These are phyloP conservation scores for Glaucopsyche alexis DNA, from an alignment of 2,888 invertebrate species.

Conservation along the genomic window DNA sequence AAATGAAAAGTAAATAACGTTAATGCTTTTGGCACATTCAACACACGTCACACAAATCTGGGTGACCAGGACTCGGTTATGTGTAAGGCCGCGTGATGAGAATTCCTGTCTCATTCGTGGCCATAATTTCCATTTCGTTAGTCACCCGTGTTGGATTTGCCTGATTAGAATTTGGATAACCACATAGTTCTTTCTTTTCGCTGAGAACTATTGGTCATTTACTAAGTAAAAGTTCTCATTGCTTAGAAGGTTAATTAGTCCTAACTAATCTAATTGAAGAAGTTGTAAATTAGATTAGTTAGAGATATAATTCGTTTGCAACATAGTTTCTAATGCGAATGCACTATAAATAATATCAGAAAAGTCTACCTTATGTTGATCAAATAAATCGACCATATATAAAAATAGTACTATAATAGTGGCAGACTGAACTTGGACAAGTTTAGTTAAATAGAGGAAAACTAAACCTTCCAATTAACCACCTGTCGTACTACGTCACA, in stretches of 20 bases:
- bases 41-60: slow-evolving; percentile 13
- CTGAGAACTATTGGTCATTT: background rate
- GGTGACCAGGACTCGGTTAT: slow-evolving; percentile 27
- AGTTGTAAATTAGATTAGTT: too few species aligned
- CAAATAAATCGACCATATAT: too few species aligned
- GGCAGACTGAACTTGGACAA: background rate
- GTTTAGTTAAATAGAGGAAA: background rate
- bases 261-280: too few species aligned
- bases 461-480: background rate
- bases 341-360: too few species aligned
- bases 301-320: too few species aligned
- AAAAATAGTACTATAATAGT: background rate
- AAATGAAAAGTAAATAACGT: background rate
- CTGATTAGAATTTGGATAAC: too few species aligned
- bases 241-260: too few species aligned
- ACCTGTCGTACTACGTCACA: background rate
- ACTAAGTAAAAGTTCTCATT: too few species aligned
- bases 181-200: too few species aligned
- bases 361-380: too few species aligned
- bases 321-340: too few species aligned
- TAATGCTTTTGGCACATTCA: slow-evolving; percentile 13
- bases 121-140: slow-evolving; percentile 8
- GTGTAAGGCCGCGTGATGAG: slow-evolving; percentile 24
- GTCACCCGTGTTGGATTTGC: background rate
- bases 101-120: slow-evolving; percentile 6